Base-by-base conservation (phyloP, 2,888 invertebrate genomes). In the Himalopsyche tibetana region DNA sequence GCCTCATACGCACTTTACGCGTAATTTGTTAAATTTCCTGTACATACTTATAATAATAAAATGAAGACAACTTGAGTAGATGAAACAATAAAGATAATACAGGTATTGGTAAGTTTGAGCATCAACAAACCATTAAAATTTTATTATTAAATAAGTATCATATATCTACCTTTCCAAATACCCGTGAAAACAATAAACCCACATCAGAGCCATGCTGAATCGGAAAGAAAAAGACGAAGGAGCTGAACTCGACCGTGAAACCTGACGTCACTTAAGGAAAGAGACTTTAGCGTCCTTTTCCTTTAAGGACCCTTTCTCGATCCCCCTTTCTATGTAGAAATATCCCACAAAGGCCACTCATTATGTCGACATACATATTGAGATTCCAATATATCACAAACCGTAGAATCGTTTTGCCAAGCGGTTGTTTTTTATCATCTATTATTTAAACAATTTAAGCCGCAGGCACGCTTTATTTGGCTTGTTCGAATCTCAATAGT, bases 331-430 rank as follows among this genome's bases (percentile, higher is more conserved):
- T 45, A 19, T 19, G 74, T 19, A 63, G 63, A 63, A 63, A 63
- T 55, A 55, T 83, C 83, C 83, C 84, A 55, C 55, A 40, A 15
- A 85, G 74, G 51, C 85, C 85, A 74, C 85, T 85, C 85, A 85
- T 63, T 63, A 63, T 19, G 19, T 63, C 28, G 28, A 19, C 63
- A 63, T 63, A 63, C 63, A 63, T 63, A 11, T 19, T 12, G 63
- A 63, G 63, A 63, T 63, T 28, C 51, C 51, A 51, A 51, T 15
- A 15, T 51, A 51, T 51, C 15, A 51, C 15, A 51, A 51, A 51
- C 15, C 51, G 51, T 51, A 51, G 51, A 12, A 51, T 15, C 51
- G 15, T 51, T 51, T 12, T 11, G 11, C 45, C 11, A 45, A 8
- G 9, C 45, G 2, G 45, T 45, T 45, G 9, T 45, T 8, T 45